Evolutionary conservation across 1,140 invertebrate species (phyloP).

Genomic region (Asbolus verrucosus): DNA sequence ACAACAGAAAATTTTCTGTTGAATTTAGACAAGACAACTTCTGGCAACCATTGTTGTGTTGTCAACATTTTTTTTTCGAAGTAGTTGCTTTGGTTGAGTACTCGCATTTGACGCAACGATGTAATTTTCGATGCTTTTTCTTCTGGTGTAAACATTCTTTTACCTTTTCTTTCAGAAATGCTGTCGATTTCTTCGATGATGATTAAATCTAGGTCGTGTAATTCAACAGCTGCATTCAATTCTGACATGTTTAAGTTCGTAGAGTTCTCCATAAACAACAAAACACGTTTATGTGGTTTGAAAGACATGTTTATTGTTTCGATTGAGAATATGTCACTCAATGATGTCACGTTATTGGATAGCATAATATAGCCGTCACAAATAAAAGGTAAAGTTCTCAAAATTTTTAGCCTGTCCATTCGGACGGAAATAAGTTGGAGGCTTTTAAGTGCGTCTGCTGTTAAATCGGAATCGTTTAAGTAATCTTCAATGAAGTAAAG

Average conservation of each 20-base stretch:
- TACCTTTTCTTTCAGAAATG: background rate
- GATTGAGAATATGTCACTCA: background rate
- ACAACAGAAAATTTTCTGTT: conserved; percentile 7
- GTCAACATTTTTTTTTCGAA: too few relatives aligned
- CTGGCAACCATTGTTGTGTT: background rate
- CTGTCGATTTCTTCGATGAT: too few relatives aligned
- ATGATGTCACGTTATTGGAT: background rate
- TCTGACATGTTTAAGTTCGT: background rate
- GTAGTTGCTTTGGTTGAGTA: conserved; percentile 1
- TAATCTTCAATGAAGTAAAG: background rate
- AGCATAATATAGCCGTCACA: conserved; percentile 6
- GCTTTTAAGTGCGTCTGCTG: background rate
- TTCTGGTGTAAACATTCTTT: too few relatives aligned
- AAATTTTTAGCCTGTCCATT: background rate
- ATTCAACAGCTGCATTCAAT: background rate
- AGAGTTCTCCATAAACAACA: conserved; percentile 2
- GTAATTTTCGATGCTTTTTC: too few relatives aligned
- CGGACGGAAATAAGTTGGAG: background rate
- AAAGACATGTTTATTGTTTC: conserved; percentile 4
- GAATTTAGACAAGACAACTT: conserved; percentile 1
- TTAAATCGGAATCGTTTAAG: background rate
- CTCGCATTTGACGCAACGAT: background rate
- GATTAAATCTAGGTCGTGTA: conserved; percentile 7
- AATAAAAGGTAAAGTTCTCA: background rate
- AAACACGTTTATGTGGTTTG: background rate